Conservation (phyloP, 1,140 invertebrate genomes). For the Lysiphlebus fabarum region DNA sequence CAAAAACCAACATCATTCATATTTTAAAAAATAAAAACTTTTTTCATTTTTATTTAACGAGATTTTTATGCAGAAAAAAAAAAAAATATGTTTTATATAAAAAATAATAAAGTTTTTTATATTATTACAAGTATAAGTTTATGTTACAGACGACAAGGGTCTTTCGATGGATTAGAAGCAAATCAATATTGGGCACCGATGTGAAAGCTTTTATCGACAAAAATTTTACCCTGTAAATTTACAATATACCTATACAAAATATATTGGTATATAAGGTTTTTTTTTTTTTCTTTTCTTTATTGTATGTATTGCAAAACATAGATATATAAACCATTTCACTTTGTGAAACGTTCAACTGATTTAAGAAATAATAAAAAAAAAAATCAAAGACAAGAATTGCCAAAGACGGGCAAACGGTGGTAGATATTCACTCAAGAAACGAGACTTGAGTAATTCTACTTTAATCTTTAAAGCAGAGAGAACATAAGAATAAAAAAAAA, state of each 20-base stretch:
- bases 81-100: background rate
- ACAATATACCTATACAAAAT: too few species aligned
- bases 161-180: constrained; percentile 52
- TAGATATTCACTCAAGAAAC: background rate
- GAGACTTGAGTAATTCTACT: background rate
- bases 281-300: too few species aligned
- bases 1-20: too few species aligned
- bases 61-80: too few species aligned
- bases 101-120: too few species aligned
- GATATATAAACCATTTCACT: constrained; percentile 22
- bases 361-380: constrained; percentile 12
- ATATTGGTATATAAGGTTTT: too few species aligned
- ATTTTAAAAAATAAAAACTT: too few species aligned
- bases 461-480: background rate
- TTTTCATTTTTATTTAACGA: too few species aligned
- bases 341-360: constrained; percentile 20
- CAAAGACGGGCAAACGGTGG: background rate
- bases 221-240: too few species aligned
- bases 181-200: constrained; percentile 56
- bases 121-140: constrained; percentile 32
- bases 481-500: constrained; percentile 8
- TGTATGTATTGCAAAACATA: background rate
- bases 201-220: constrained; percentile 51
- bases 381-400: background rate
- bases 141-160: constrained; percentile 31